Percentiles rank a stretch among this genome's conserved stretches.
phyloP scores from a whole-genome alignment of 2,888 invertebrate species.

The Dicyrtoma fusca region DNA sequence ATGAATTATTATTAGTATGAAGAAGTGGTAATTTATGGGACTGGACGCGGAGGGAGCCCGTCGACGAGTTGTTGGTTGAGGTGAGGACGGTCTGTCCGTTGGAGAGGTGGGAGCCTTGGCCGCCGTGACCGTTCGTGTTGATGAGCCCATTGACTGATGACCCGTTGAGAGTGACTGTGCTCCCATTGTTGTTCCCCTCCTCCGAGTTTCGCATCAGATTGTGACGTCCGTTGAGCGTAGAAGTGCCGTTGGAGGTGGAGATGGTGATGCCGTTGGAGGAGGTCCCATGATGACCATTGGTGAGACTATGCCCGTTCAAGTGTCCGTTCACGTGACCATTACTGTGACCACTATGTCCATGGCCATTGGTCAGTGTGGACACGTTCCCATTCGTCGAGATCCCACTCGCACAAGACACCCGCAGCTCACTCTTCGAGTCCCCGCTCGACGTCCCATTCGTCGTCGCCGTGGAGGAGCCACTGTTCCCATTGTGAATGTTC shows the following conservation, averaged over 20 bases:
- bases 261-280: slow-evolving; percentile 47
- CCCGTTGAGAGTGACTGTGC: slow-evolving; percentile 52
- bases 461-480: slow-evolving; percentile 46
- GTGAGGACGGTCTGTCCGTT: slow-evolving; percentile 3
- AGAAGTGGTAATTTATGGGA: slow-evolving; percentile 56
- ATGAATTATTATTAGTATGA: slow-evolving; percentile 55
- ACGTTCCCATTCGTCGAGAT: slow-evolving; percentile 55
- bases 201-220: slow-evolving; percentile 45
- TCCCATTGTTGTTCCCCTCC: slow-evolving; percentile 56
- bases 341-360: slow-evolving; percentile 17
- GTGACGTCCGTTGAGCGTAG: slow-evolving; percentile 54
- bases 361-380: slow-evolving; percentile 51
- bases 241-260: slow-evolving; percentile 34
- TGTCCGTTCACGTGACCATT: slow-evolving; percentile 54
- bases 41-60: slow-evolving; percentile 55
- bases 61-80: slow-evolving; percentile 46
- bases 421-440: slow-evolving; percentile 55
- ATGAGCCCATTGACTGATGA: slow-evolving; percentile 36
- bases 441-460: slow-evolving; percentile 55
- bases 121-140: slow-evolving; percentile 25
- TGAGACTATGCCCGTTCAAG: slow-evolving; percentile 50
- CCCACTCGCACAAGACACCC: slow-evolving; percentile 55
- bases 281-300: slow-evolving; percentile 54
- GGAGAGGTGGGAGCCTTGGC: no score
- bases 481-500: slow-evolving; percentile 56